Conservation (phyloP, 2,797 vertebrate genomes). For the Neomorphus geoffroyi region DNA sequence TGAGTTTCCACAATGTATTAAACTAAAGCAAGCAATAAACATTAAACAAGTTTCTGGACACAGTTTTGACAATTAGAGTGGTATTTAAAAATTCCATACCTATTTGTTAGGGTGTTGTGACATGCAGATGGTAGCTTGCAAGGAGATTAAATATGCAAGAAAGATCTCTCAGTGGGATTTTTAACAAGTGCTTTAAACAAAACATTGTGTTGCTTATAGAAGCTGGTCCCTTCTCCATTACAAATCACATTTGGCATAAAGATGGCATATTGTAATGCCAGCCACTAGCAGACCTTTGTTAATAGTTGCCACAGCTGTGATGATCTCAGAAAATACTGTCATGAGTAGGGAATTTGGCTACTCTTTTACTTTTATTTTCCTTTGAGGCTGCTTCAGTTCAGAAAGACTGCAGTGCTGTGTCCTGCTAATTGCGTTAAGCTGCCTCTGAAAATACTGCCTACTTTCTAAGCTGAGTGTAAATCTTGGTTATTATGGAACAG, state of each 20-base stretch:
- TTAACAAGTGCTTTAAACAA: conserved; percentile 4
- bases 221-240: background rate
- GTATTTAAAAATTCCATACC: conserved; percentile 20
- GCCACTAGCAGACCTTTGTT: background rate
- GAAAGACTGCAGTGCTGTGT: background rate
- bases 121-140: conserved; percentile 30
- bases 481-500: background rate
- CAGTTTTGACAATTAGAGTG: background rate
- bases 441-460: background rate
- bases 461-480: background rate
- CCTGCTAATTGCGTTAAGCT: background rate
- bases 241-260: background rate
- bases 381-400: background rate
- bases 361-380: background rate
- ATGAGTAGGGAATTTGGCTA: background rate
- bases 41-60: conserved; percentile 29
- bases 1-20: conserved; percentile 12
- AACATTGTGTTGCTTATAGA: background rate
- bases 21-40: conserved; percentile 51
- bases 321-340: background rate
- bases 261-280: background rate
- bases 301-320: background rate
- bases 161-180: conserved; percentile 53
- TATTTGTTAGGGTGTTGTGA: background rate
- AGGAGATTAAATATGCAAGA: conserved; percentile 62